Conservation (phyloP, 2,888 invertebrate species). For the Plagiodera versicolora region DNA sequence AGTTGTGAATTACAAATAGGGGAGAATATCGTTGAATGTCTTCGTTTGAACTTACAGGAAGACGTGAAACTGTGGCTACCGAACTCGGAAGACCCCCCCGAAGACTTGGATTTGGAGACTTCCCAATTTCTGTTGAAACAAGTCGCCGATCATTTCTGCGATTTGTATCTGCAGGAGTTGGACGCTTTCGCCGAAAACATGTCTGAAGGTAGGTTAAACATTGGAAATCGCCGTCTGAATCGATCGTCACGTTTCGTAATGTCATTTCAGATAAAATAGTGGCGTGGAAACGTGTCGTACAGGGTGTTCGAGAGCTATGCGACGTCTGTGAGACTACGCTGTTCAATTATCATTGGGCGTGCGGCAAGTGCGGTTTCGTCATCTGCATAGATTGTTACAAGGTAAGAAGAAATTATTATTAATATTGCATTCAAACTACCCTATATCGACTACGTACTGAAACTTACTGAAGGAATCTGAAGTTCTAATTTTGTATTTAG, state of each 20-base stretch:
- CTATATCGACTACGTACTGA: too few species aligned
- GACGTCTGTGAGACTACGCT: conserved; percentile 97
- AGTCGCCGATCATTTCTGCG: conserved; percentile 95
- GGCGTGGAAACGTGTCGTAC: conserved; percentile 97
- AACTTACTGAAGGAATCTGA: too few species aligned
- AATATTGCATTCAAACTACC: background rate
- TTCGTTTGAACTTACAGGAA: conserved; percentile 59
- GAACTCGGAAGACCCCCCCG: conserved; percentile 67
- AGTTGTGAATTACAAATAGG: background rate
- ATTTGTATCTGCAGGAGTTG: conserved; percentile 87
- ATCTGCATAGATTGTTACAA: conserved; percentile 97
- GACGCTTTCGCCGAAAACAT: conserved; percentile 80
- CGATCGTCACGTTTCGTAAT: too few species aligned
- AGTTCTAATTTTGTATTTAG: too few species aligned
- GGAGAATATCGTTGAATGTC: background rate
- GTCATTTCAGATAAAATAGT: conserved; percentile 71
- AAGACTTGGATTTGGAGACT: conserved; percentile 81
- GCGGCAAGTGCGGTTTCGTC: conserved; percentile 94
- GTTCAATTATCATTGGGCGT: conserved; percentile 98
- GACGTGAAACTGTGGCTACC: conserved; percentile 86
- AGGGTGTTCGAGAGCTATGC: conserved; percentile 95
- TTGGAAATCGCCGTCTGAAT: conserved; percentile 31
- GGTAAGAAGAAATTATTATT: conserved; percentile 63
- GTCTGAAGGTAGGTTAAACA: conserved; percentile 66
- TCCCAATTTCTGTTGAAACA: conserved; percentile 84